Percentiles rank a stretch among this genome's conserved stretches.
These are phyloP conservation scores for Tillus elongatus DNA, from an alignment of 2,888 invertebrate genomes.

Conservation along the genomic window DNA sequence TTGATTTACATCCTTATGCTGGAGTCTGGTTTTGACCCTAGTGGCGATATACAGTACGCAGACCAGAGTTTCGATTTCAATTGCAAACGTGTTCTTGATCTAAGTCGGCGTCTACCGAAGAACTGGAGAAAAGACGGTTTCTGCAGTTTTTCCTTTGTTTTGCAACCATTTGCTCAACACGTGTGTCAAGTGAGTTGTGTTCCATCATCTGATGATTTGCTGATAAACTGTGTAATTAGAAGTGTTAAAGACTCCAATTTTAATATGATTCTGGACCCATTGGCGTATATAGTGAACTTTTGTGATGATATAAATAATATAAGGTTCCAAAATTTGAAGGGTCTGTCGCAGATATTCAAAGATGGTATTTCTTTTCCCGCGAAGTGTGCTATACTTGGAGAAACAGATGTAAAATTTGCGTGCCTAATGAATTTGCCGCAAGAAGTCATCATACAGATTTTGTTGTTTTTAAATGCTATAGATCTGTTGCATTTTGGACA, in stretches of 20 bases:
- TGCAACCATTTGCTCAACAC: conserved; percentile 25
- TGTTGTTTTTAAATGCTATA: conserved; percentile 22
- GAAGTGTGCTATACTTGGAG: conserved; percentile 26
- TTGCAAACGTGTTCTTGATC: conserved; percentile 25
- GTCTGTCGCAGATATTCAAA: conserved; percentile 33
- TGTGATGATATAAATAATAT: no score
- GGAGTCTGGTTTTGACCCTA: conserved; percentile 37
- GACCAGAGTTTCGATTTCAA: conserved; percentile 26
- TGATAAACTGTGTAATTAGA: conserved; percentile 33
- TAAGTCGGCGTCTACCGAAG: conserved; percentile 25
- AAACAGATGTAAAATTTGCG: conserved; percentile 22
- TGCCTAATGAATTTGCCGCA: conserved; percentile 38
- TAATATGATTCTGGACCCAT: conserved; percentile 30
- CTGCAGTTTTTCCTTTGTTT: conserved; percentile 28
- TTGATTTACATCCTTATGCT: conserved; percentile 37
- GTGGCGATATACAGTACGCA: conserved; percentile 21
- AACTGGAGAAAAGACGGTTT: conserved; percentile 26
- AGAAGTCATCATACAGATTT: conserved; percentile 35
- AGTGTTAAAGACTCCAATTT: conserved; percentile 20
- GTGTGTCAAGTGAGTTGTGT: conserved; percentile 29
- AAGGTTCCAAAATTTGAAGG: conserved; percentile 34
- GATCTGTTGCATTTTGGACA: conserved; percentile 24
- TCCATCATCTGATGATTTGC: conserved; percentile 28
- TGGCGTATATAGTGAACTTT: conserved; percentile 30
- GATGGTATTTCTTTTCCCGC: conserved; percentile 30